Conservation (phyloP, 2,113 vertebrate genomes). For the Upupa epops region DNA sequence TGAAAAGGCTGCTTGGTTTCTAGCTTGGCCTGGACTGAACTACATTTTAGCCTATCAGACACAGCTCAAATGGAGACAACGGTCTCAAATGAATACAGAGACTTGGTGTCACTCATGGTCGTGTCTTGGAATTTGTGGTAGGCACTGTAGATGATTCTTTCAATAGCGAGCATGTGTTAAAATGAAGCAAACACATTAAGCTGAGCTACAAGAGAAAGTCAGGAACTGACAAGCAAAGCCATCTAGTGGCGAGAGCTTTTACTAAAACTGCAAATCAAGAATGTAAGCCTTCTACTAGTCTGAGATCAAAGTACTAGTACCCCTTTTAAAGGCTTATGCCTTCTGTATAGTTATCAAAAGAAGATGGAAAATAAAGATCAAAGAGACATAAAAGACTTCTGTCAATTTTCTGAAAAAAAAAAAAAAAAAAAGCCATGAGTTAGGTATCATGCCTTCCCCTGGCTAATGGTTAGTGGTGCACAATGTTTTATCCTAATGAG, state of each 20-base stretch:
- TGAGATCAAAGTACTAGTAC: not conserved
- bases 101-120: not conserved
- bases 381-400: not conserved
- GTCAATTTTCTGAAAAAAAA: not conserved
- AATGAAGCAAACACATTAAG: not conserved
- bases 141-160: not conserved
- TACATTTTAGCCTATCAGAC: not conserved
- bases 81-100: not conserved
- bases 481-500: not conserved
- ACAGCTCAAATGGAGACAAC: not conserved
- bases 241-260: conserved; percentile 26
- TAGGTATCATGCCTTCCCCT: not conserved
- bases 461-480: not conserved
- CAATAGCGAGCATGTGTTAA: not conserved
- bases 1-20: not conserved
- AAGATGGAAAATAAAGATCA: not conserved
- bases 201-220: not conserved
- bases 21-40: not conserved
- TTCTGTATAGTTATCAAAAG: not conserved
- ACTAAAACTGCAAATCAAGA: not conserved
- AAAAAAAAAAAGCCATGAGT: not conserved
- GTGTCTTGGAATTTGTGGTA: not conserved
- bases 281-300: not conserved
- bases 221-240: conserved; percentile 24
- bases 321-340: not conserved